Evolutionary conservation across 2,888 invertebrate species (phyloP), one percentile per base, ranked within the genome.

Genomic region (Volucella bombylans): DNA sequence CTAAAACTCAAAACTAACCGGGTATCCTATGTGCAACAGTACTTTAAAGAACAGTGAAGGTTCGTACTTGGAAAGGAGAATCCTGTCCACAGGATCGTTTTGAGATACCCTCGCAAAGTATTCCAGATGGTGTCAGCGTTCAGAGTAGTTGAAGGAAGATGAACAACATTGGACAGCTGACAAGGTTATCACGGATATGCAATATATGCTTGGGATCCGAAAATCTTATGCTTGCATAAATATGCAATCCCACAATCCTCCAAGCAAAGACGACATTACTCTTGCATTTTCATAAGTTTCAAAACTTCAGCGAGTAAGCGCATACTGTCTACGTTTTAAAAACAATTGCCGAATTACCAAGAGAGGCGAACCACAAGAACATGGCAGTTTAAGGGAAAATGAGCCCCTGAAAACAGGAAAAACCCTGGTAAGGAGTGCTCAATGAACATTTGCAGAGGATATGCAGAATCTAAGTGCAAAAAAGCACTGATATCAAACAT

Each of bases 1-100:
- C n/a, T n/a, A n/a, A n/a, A n/a, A n/a, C n/a, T n/a, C n/a, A n/a
- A n/a, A n/a, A n/a, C n/a, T n/a, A 71, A 71, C 38, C 62, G 64
- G 47, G 64, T 74, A 54, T 67, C 59, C 41, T 67, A 50, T 67
- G 67, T 59, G 65, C 76, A 76, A 31, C 67, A 76, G 12, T 18
- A 59, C 65, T 59, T 57, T n/a, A 55, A 67, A 43, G 43, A 15
- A 55, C 49, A 76, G 14, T 76, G 67, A 59, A 67, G 59, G 49
- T 76, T 64, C 52, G 52, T 57, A 73, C 64, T 47, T n/a, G 55
- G 49, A 8, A 73, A 15, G n/a, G 47, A 64, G 15, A 76, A 67
- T 76, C 52, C 61, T 50, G 23, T 65, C 55, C 0, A 74, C 65
- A 65, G 18, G 64, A 38, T 55, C 64, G 49, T 59, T 71, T 43